These are phyloP conservation scores for Callyntrura sp. DNA, from an alignment of 2,888 invertebrate species.

Conservation along the genomic window DNA sequence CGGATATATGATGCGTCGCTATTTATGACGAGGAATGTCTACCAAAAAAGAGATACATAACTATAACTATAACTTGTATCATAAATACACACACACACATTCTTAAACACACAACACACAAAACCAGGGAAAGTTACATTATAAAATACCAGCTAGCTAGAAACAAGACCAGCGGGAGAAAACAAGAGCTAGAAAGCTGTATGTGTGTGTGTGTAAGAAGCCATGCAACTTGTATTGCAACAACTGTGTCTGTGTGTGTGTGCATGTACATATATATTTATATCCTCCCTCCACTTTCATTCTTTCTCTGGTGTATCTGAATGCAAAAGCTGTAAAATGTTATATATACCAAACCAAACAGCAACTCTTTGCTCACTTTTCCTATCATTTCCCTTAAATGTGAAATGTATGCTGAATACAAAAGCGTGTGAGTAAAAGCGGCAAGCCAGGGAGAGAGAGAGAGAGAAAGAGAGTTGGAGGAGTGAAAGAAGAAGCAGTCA, in stretches of 20 bases:
- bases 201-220: conserved; percentile 22
- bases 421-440: conserved; percentile 24
- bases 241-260: too few species aligned
- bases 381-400: conserved; percentile 39
- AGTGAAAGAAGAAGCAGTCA: conserved; percentile 18
- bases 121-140: conserved; percentile 47
- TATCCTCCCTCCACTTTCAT: conserved; percentile 28
- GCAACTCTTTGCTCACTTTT: conserved; percentile 41
- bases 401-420: conserved; percentile 32
- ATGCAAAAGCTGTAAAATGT: conserved; percentile 57
- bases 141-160: neutral
- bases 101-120: neutral
- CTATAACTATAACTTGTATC: conserved; percentile 29
- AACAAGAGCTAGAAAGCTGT: neutral
- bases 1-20: conserved; percentile 35
- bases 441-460: neutral
- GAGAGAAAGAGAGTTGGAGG: conserved; percentile 17
- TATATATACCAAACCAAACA: conserved; percentile 35
- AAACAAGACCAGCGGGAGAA: neutral
- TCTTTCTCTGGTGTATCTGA: conserved; percentile 25
- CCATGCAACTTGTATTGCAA: conserved; percentile 30
- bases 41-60: conserved; percentile 17
- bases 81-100: conserved; percentile 36
- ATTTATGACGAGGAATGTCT: conserved; percentile 15
- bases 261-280: neutral